Evolutionary conservation across 2,113 vertebrate species (phyloP).

Genomic region (Anolis sagrei): DNA sequence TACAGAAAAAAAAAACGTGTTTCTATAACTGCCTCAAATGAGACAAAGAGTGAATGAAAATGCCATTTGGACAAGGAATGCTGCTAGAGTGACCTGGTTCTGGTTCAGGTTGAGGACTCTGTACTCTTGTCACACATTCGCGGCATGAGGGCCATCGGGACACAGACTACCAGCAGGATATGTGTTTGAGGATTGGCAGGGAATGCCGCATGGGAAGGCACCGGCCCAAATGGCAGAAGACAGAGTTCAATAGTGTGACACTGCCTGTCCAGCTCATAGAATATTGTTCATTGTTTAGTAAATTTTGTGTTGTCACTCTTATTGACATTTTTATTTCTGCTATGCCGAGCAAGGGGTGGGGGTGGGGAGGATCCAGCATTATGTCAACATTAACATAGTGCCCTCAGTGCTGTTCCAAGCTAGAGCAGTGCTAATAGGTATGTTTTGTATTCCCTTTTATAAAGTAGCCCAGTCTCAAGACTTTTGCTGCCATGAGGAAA

Average conservation of each 20-base stretch:
- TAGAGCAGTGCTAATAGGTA: background rate
- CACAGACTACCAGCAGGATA: background rate
- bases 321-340: background rate
- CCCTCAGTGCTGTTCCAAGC: background rate
- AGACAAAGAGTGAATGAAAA: background rate
- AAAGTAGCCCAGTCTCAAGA: background rate
- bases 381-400: background rate
- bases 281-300: background rate
- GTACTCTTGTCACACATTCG: background rate
- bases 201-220: background rate
- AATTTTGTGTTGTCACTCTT: background rate
- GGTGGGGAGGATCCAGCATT: background rate
- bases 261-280: background rate
- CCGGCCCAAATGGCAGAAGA: background rate
- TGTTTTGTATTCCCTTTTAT: background rate
- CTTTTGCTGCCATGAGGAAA: background rate
- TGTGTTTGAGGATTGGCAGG: background rate
- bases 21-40: background rate
- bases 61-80: background rate
- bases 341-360: background rate
- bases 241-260: conserved; percentile 5
- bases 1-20: background rate
- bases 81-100: background rate
- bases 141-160: background rate
- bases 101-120: background rate